Base-by-base conservation (phyloP, 2,113 vertebrate species). In the Rhynchomys soricoides region DNA sequence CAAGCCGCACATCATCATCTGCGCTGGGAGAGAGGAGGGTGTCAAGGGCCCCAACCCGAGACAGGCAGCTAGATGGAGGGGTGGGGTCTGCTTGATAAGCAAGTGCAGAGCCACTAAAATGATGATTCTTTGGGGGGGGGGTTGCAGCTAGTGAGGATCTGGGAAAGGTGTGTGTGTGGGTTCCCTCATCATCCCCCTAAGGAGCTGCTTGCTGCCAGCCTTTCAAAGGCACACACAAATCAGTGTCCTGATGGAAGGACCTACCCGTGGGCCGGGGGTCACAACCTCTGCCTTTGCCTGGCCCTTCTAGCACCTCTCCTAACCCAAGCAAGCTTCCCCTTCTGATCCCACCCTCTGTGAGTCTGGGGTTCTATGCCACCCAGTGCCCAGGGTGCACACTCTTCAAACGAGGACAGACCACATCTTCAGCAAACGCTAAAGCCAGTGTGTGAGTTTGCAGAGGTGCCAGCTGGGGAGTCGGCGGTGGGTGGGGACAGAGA, bases 1-100 rank as follows among this genome's bases (percentile, higher is more conserved):
- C 55, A 15, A 4, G 2, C 59, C 86, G 75, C 95, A 57, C 75
- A 91, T 81, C 90, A 37, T 89, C 87, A 88, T 94, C 92, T 93
- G 59, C 0, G 43, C 73, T 12, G 15, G 83, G 78, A 90, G 75
- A 91, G 2, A 66, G 34, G 62, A 94, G 77, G 75, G 77, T 0
- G 0, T 59, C 4, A 7, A 29, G 75, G 89, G 95, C 55, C 87
- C 70, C 79, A 5, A 40, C 2, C 37, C 92, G 91, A 62, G 68
- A 62, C 21, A 13, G 82, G n/a, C 71, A 1, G 71, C 82, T 77
- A 37, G 40, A 34, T 48, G 59, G 45, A 57, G 34, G 29, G 50
- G 73, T 48, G 43, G 50, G 59, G 71, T 73, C 82, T 77, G 37
- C 31, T 31, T 3, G 0, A 26, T 26, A 62, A 78, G 70, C 70